These are phyloP conservation scores for Rhinogobio ventralis DNA, from an alignment of 2,797 vertebrate species.

Conservation along the genomic window DNA sequence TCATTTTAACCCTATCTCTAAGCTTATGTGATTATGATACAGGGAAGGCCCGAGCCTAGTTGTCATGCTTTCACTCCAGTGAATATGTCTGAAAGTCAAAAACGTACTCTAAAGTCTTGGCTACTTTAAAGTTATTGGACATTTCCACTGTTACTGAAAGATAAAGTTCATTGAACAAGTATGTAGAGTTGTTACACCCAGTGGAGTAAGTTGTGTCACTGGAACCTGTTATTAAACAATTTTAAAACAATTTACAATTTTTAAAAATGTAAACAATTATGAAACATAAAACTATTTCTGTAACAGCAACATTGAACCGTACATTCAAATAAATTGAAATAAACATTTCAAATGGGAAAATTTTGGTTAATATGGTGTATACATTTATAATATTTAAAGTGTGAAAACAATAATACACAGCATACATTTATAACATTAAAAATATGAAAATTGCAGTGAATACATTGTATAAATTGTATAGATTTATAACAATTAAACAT, in stretches of 20 bases:
- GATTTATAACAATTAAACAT: neutral
- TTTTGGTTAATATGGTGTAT: no score
- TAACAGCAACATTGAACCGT: neutral
- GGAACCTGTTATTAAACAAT: neutral
- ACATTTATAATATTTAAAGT: neutral
- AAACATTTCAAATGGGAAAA: neutral
- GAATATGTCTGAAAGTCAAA: neutral
- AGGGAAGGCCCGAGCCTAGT: neutral
- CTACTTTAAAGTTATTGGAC: neutral
- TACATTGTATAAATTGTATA: neutral
- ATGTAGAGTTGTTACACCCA: no score
- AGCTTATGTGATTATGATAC: neutral
- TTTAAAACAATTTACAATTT: no score
- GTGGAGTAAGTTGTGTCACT: neutral
- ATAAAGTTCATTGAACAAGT: neutral
- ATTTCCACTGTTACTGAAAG: neutral
- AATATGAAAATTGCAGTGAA: neutral
- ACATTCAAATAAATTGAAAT: neutral
- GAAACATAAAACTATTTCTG: neutral
- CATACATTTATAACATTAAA: neutral
- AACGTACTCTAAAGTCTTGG: neutral
- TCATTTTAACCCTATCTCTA: neutral
- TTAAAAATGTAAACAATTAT: neutral
- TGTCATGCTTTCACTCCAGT: neutral
- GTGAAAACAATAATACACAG: neutral